Evolutionary conservation across 92 coral and sea anemone species (phyloP), one percentile per base, ranked within the genome.

Genomic region (Porites cylindrica): DNA sequence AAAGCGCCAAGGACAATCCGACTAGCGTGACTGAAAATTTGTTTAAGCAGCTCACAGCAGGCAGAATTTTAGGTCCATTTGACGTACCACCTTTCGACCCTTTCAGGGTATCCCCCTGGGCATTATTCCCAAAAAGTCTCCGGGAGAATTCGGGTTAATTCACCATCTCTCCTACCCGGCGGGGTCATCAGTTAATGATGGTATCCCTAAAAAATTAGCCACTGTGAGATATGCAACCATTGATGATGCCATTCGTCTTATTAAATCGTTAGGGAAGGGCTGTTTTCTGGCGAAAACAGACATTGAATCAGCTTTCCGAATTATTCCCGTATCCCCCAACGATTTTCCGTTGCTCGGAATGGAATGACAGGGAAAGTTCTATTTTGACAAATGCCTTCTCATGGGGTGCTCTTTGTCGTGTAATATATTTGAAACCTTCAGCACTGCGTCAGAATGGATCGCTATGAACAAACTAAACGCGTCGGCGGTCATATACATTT

Each of bases 371-470:
- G 87, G 76, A 7, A 11, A 47, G 65, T 90, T 64, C 50, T 90
- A 93, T 75, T 90, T 84, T 78, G 93, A 93, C 53, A 79, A 78
- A 21, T 78, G 86, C 56, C 82, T 90, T 89, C 93, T 92, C 10
- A 93, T 91, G 94, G 94, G 92, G 50, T 88, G 91, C 77, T 86
- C 90, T 52, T 88, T 77, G 96, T 90, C 72, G 47, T 38, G 6
- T 38, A 38, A 38, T 38, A 38, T 38, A 3, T 38, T 38, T 38
- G 47, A 38, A 38, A 83, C 88, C 17, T 85, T 93, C 21, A 91
- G 96, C 75, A 83, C 92, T 60, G 92, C 93, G 1, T 71, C 90
- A 7, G 92, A 93, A 38, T 93, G 92, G 93, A 82, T 93, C 68
- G 90, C 93, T 32, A 70, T n/a, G 61, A 19, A 92, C 56, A 90